phyloP scores from a whole-genome alignment of 2,888 invertebrate genomes.

The Polia nebulosa region DNA sequence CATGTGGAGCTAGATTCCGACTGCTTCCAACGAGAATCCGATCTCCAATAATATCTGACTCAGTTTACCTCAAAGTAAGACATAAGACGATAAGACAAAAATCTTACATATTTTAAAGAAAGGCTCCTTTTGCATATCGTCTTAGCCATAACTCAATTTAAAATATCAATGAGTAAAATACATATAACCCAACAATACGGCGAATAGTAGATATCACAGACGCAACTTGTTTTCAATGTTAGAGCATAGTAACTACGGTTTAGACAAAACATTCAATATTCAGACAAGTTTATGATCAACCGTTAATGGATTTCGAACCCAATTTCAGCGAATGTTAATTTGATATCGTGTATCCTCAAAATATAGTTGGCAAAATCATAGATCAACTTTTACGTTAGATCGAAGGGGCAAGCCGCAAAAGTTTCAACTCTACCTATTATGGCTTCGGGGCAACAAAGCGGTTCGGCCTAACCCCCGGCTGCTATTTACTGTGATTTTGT shows the following conservation, averaged over 20 bases:
- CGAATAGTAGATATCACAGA: neutral
- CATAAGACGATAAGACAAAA: neutral
- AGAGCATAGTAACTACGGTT: neutral
- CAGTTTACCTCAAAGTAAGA: neutral
- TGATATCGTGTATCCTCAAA: constrained; percentile 52
- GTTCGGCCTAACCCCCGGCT: constrained; percentile 55
- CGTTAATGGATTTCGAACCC: constrained; percentile 42
- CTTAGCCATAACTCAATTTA: neutral
- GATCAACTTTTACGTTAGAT: constrained; percentile 57
- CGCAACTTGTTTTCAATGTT: neutral
- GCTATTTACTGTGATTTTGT: constrained; percentile 67
- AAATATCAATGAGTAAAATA: neutral
- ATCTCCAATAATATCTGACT: neutral
- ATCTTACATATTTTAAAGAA: neutral
- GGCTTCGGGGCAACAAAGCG: constrained; percentile 65
- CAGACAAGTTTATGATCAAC: constrained; percentile 36
- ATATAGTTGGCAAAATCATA: constrained; percentile 56
- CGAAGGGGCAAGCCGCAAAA: constrained; percentile 61
- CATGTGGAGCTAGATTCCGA: neutral
- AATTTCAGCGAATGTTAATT: constrained; percentile 55
- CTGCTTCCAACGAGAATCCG: constrained; percentile 11
- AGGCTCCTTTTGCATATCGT: neutral
- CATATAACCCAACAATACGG: neutral
- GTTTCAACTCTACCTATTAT: constrained; percentile 68
- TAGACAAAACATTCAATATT: constrained; percentile 14